These are phyloP conservation scores for Calosoma granatense DNA, from an alignment of 1,140 invertebrate genomes.

Conservation along the genomic window DNA sequence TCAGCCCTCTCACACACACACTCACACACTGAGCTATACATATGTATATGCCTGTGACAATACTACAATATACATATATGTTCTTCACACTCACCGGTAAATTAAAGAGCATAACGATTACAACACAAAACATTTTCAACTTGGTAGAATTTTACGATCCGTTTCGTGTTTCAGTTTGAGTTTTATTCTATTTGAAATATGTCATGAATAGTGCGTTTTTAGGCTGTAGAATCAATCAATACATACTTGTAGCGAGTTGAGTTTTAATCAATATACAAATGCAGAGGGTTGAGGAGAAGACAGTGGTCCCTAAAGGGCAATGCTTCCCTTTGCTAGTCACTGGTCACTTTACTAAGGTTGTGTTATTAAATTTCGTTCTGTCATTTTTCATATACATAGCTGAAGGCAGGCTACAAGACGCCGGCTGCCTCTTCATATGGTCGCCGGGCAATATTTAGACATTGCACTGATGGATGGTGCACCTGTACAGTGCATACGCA, in stretches of 20 bases:
- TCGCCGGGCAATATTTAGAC: background rate
- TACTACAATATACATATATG: background rate
- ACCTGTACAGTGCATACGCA: background rate
- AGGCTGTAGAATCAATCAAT: too few relatives aligned
- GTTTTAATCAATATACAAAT: too few relatives aligned
- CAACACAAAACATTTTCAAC: background rate
- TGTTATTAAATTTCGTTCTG: conserved; percentile 2
- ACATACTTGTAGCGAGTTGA: too few relatives aligned
- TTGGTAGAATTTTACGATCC: background rate
- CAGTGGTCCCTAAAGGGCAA: background rate
- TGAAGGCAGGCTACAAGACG: background rate
- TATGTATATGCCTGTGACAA: background rate
- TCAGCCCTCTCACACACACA: background rate
- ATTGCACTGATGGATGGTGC: background rate
- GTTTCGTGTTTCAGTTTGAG: too few relatives aligned
- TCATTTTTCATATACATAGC: conserved; percentile 1
- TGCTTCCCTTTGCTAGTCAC: background rate
- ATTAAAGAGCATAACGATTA: background rate
- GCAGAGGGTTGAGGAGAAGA: too few relatives aligned
- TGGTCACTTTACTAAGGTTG: too few relatives aligned
- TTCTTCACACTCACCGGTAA: background rate
- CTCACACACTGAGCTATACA: background rate
- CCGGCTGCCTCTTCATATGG: background rate
- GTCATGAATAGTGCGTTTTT: too few relatives aligned
- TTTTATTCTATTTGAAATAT: too few relatives aligned